Percentiles rank a stretch among this genome's conserved stretches.
Conservation (phyloP, 2,797 vertebrate genomes). For the Mus spretus region DNA sequence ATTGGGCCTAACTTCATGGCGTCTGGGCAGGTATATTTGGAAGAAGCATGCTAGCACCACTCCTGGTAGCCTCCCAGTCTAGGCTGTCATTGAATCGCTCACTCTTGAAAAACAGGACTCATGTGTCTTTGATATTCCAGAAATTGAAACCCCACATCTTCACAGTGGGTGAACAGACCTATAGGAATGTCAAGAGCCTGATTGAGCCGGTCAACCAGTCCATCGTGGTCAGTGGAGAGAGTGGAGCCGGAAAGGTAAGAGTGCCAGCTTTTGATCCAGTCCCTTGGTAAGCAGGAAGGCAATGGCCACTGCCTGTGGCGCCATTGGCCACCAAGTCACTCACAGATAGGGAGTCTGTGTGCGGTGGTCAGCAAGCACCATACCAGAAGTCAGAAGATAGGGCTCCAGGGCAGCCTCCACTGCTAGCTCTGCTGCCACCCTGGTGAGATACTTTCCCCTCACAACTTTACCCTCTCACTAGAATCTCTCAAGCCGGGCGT, state of each 20-base stretch:
- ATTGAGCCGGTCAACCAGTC: slow-evolving; percentile 95
- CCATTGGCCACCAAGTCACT: not conserved
- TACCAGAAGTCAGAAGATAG: not conserved
- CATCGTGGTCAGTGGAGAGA: slow-evolving; percentile 98
- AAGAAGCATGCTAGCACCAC: not conserved
- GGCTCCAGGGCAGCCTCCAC: not conserved
- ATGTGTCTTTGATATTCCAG: slow-evolving; percentile 83
- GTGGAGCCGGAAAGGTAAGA: slow-evolving; percentile 97
- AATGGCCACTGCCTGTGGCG: not conserved
- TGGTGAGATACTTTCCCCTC: not conserved
- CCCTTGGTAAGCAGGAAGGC: not conserved
- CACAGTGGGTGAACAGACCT: slow-evolving; percentile 96
- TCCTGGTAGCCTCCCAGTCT: not conserved
- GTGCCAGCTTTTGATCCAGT: not conserved
- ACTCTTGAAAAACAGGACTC: not conserved
- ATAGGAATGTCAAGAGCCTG: slow-evolving; percentile 95
- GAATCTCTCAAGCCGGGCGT: too few relatives aligned
- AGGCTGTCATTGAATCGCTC: not conserved
- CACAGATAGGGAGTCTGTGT: not conserved
- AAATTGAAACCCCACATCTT: slow-evolving; percentile 96
- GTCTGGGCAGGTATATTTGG: slow-evolving; percentile 37
- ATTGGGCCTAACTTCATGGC: not conserved
- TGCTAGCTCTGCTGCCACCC: not conserved
- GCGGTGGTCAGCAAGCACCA: not conserved
- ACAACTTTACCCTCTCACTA: not conserved